phyloP scores from a whole-genome alignment of 2,888 invertebrate genomes.

The Julus scanicus region DNA sequence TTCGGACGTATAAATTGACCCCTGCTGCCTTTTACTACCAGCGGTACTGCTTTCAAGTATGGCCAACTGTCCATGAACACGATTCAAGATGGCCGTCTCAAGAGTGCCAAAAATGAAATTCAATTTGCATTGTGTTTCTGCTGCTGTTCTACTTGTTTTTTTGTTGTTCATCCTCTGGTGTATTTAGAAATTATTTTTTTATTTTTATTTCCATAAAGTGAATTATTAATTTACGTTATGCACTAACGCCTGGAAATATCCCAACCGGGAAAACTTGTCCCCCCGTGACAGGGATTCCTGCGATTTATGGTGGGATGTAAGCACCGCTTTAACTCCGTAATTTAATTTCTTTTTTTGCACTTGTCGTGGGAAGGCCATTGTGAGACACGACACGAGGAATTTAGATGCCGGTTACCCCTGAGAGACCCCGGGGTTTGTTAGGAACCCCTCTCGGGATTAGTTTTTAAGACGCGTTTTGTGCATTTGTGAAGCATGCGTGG shows the following conservation, averaged over 20 bases:
- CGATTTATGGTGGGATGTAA: slow-evolving; percentile 3
- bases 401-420: not conserved
- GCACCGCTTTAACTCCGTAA: slow-evolving; percentile 22
- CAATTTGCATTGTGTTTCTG: slow-evolving; percentile 1
- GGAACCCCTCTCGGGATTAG: slow-evolving; percentile 10
- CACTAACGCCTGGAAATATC: slow-evolving; percentile 10
- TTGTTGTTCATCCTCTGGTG: not conserved
- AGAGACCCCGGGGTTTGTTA: slow-evolving; percentile 34
- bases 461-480: not conserved
- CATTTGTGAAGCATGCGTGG: not conserved
- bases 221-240: slow-evolving; percentile 4
- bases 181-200: not conserved
- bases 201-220: not conserved
- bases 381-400: not conserved
- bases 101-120: not conserved
- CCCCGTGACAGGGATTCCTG: slow-evolving; percentile 26
- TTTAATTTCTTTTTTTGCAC: slow-evolving; percentile 16
- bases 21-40: slow-evolving; percentile 26
- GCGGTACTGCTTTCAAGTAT: slow-evolving; percentile 5
- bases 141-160: not conserved
- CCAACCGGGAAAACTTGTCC: slow-evolving; percentile 20
- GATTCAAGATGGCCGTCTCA: not conserved
- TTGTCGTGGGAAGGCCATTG: not conserved
- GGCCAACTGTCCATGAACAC: not conserved
- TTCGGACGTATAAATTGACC: slow-evolving; percentile 34